Base-by-base conservation (phyloP, 2,888 invertebrate species). In the Macrophya alboannulata region DNA sequence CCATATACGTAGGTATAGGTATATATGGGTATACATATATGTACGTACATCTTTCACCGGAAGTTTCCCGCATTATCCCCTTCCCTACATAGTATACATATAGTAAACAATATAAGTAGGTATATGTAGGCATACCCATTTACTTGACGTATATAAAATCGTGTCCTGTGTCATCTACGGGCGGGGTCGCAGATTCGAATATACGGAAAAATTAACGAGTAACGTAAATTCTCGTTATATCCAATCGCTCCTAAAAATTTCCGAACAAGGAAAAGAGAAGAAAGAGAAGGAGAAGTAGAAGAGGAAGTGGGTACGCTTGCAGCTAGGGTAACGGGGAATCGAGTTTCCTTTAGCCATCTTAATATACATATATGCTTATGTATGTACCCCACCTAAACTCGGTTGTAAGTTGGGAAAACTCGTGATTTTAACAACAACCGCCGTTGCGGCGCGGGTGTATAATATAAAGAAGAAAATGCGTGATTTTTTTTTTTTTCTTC, bases 11-110 rank as follows among this genome's bases (percentile, higher is more conserved):
- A 31, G 31, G 31, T 31, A n/a, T n/a, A n/a, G n/a, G 31, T 31
- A 31, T 31, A 31, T 31, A 31, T 31, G 5, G 45, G 45, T 48
- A 48, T 12, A 10, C 10, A 43, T 9, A 43, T 43, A 43, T 31
- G 31, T 31, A 31, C 3, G 31, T 48, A 51, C 4, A 51, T 62
- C 25, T 62, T 62, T 62, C 25, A 62, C 62, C 62, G 62, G 62
- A 62, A 62, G 62, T 62, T 62, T 62, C 62, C 62, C 62, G 62
- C 62, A 62, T 55, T 55, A 55, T 25, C 25, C 62, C 21, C 10
- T 21, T 48, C 48, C 48, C 48, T 8, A 10, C 8, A 48, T 12
- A 48, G 31, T 31, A 31, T n/a, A n/a, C n/a, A n/a, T n/a, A n/a
- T 31, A 31, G 31, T 31, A 31, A 31, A 31, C 3, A 31, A 3